Base-by-base conservation (phyloP, 1,140 invertebrate species). In the Hycleus cichorii region DNA sequence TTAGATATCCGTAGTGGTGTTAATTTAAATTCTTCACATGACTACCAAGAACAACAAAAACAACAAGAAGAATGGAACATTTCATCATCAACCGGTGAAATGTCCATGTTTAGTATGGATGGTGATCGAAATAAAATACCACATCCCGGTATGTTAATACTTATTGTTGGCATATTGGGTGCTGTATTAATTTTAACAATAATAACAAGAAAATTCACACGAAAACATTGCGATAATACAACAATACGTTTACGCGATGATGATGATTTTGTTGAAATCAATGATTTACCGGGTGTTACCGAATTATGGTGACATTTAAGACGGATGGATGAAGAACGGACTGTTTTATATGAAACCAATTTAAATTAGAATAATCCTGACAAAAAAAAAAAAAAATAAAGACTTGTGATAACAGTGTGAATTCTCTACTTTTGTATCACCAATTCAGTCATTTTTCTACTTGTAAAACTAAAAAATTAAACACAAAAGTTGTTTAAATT, bases 261-360 rank as follows among this genome's bases (percentile, higher is more conserved):
- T 69, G 84, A 32, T 32, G 32, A 32, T 32, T 32, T 85, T 72
- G 11, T 42, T 42, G 83, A 86, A 67, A 83, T 86, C 66, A 80
- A 80, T 57, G 83, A 81, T 70, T 78, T 87, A 61, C 81, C 83
- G 6, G 80, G 77, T 6, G 76, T 83, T 8, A 80, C 81, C 3
- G 83, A 86, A 63, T 76, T 85, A 18, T 87, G 85, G 84, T 86
- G 84, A 87, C 83, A 81, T 71, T 65, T 81, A 62, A 74, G 77
- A 57, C 75, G 76, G 72, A 74, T 72, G 68, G 80, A 80, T 66
- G 77, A 80, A 44, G 72, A 74, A 18, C 76, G 75, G 57, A 77
- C 75, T 51, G 75, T 79, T 64, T 78, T 81, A 69, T 81, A 80
- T 65, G 77, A 81, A 68, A 80, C 77, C 55, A 63, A 60, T 64